Evolutionary conservation across 2,113 vertebrate species (phyloP), one percentile per base, ranked within the genome.

Genomic region (Paramisgurnus dabryanus): DNA sequence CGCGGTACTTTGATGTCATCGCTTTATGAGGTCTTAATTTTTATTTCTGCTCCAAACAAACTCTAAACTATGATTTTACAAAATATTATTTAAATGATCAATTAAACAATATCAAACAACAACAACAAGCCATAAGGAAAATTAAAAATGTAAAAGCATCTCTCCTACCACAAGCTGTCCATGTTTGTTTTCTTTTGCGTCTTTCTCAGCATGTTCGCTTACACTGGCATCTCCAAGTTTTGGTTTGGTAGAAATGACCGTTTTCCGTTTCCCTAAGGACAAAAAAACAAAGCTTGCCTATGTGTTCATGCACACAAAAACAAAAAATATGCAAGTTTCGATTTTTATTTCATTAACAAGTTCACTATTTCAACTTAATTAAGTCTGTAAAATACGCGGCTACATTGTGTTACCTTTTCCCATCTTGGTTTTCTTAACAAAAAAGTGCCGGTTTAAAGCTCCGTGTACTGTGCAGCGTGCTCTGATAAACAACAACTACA

Each of bases 131-230:
- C 17, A n/a, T 15, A n/a, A 7, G 55, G 27, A 34, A 34, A 34
- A 34, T 34, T 5, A 7, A 6, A 6, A 4, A 4, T 13, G 11
- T 57, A 15, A 50, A 57, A 75, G 17, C 34, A 17, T 1, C 7
- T n/a, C 41, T 61, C 73, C 65, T 91, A 92, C 94, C 93, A 89
- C 90, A 78, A 92, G 87, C 85, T 91, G 90, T 86, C 91, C 90
- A 1, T 90, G 90, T 49, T 88, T 88, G 88, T 94, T 94, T 84
- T 94, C 93, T 83, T 94, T 93, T 50, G 89, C 90, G 17, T 89
- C 90, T 17, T 85, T 78, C 43, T 61, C 68, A 13, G 58, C 79
- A 58, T 80, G 81, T 5, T 77, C 67, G 75, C 86, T 84, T 22
- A 17, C 66, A 6, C 64, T 41, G 78, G 86, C 88, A 43, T 91